Evolutionary conservation across 2,888 invertebrate genomes (phyloP).

Genomic region (Litoditis marina): DNA sequence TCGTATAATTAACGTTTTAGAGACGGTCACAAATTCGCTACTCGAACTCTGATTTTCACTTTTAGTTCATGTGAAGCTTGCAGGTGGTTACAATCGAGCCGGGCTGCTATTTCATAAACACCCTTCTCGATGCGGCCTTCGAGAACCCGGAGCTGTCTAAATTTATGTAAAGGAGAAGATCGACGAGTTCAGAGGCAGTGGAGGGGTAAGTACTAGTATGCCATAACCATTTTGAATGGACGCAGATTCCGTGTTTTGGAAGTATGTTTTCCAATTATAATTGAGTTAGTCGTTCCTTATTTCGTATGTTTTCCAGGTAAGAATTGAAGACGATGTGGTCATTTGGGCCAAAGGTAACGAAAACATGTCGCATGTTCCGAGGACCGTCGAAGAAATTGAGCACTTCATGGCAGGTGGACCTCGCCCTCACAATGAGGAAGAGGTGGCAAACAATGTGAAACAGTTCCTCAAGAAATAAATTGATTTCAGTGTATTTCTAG

Average conservation of each 20-base stretch:
- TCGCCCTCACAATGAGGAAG: neutral
- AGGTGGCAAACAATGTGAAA: neutral
- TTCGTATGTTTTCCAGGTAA: conserved; percentile 66
- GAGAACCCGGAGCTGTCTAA: conserved; percentile 72
- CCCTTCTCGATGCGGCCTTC: conserved; percentile 77
- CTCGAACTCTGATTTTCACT: no score
- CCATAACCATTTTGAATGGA: neutral
- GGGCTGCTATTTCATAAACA: conserved; percentile 87
- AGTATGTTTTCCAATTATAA: neutral
- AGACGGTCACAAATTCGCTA: no score
- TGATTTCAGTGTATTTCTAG: no score
- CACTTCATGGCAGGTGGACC: conserved; percentile 48
- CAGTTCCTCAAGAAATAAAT: conserved; percentile 5
- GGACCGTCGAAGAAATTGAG: conserved; percentile 70
- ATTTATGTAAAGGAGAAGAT: conserved; percentile 77
- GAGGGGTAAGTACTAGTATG: conserved; percentile 70
- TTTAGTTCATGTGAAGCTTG: neutral
- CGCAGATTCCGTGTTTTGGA: no score
- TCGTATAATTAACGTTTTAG: neutral
- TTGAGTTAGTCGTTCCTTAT: neutral
- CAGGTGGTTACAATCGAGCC: conserved; percentile 82
- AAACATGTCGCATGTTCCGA: conserved; percentile 79
- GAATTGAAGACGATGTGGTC: conserved; percentile 92
- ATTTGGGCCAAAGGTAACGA: conserved; percentile 82
- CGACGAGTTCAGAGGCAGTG: conserved; percentile 77